Evolutionary conservation across 2,888 invertebrate species (phyloP).

Genomic region (Athalia rosae): DNA sequence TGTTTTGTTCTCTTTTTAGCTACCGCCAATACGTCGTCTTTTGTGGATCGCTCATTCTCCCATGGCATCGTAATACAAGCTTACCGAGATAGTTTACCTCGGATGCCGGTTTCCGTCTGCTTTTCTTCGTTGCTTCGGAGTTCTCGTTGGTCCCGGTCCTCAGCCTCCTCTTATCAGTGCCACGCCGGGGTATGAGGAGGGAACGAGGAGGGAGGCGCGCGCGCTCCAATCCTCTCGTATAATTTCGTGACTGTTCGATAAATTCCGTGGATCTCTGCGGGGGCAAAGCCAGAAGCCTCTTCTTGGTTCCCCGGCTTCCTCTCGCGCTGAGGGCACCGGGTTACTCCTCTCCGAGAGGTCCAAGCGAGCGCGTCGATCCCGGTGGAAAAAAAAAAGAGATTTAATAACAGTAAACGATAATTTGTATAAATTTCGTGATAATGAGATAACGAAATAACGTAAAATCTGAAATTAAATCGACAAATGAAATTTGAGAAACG

Average conservation of each 20-base stretch:
- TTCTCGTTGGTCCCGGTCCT: too few species aligned
- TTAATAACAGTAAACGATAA: neutral
- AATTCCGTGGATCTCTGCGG: constrained; percentile 71
- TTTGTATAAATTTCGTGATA: neutral
- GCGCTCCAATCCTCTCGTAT: constrained; percentile 54
- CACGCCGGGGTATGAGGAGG: too few species aligned
- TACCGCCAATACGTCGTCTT: too few species aligned
- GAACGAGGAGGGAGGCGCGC: constrained; percentile 47
- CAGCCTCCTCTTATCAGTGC: too few species aligned
- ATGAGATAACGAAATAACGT: neutral
- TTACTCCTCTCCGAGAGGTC: constrained; percentile 45
- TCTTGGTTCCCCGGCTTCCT: constrained; percentile 38
- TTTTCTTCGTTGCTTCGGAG: too few species aligned
- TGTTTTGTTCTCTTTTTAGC: too few species aligned
- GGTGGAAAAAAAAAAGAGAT: neutral
- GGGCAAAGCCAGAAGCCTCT: constrained; percentile 64
- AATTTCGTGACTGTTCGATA: constrained; percentile 61
- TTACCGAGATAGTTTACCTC: too few species aligned
- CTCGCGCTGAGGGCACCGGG: constrained; percentile 43
- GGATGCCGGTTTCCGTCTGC: too few species aligned
- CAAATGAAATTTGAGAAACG: neutral
- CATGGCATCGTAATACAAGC: too few species aligned
- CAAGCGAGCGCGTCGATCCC: constrained; percentile 30
- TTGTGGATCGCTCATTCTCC: too few species aligned
- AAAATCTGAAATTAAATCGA: neutral